Evolutionary conservation across 2,888 invertebrate genomes (phyloP).

Genomic region (Euphydryas editha): DNA sequence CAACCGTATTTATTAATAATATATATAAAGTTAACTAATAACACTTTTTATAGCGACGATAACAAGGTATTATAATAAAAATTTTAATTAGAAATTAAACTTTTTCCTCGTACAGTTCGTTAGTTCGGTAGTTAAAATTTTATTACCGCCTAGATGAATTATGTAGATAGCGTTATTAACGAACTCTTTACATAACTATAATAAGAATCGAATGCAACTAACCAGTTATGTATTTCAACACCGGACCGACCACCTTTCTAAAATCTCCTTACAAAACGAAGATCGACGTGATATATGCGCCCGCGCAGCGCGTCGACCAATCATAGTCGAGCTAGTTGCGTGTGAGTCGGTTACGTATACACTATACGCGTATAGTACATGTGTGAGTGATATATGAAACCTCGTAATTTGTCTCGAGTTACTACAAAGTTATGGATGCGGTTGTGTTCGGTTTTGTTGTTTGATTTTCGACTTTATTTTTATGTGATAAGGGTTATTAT

Average conservation of each 20-base stretch:
- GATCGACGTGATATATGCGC: conserved; percentile 63
- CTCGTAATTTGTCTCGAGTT: conserved; percentile 56
- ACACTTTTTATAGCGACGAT: not conserved
- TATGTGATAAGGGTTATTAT: conserved; percentile 20
- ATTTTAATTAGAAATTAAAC: conserved; percentile 18
- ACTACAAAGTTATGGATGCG: conserved; percentile 42
- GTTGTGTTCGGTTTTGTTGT: conserved; percentile 15
- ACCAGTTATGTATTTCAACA: conserved; percentile 60
- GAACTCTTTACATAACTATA: conserved; percentile 50
- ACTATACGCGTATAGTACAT: conserved; percentile 27
- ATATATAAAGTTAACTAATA: too few species aligned
- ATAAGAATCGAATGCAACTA: conserved; percentile 51
- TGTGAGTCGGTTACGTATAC: conserved; percentile 50
- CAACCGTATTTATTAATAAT: conserved; percentile 20
- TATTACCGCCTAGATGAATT: conserved; percentile 34
- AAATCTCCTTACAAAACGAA: conserved; percentile 77
- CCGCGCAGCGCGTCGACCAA: conserved; percentile 59
- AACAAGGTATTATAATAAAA: not conserved
- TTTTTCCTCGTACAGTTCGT: conserved; percentile 20
- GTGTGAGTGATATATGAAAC: conserved; percentile 55
- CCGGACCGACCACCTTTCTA: conserved; percentile 74
- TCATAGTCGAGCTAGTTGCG: conserved; percentile 44
- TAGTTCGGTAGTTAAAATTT: conserved; percentile 26
- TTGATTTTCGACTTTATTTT: conserved; percentile 51
- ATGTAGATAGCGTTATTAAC: conserved; percentile 40